phyloP scores from a whole-genome alignment of 2,113 vertebrate genomes.

The Engystomops pustulosus region DNA sequence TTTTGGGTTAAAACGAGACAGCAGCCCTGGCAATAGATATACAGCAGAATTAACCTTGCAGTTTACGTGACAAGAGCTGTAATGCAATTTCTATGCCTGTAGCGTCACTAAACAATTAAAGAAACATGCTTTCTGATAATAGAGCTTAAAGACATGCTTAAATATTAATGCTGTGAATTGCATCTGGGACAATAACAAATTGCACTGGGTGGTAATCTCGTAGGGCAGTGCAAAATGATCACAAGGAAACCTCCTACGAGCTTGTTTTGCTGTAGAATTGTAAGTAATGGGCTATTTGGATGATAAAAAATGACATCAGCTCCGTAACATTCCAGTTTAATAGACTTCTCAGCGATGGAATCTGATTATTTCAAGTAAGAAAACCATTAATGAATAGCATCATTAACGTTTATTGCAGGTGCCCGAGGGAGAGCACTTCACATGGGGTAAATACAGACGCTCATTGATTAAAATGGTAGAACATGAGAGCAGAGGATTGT shows the following conservation, averaged over 20 bases:
- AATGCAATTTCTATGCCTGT: constrained; percentile 1
- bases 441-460: constrained; percentile 17
- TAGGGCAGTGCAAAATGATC: not conserved
- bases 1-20: too few species aligned
- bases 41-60: too few species aligned
- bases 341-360: constrained; percentile 25
- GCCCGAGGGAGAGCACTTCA: constrained; percentile 7
- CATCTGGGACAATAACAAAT: constrained; percentile 43
- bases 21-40: too few species aligned
- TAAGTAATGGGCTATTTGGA: constrained; percentile 42
- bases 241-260: not conserved
- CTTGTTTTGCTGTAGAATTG: not conserved
- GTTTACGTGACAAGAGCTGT: not conserved
- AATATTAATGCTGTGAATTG: constrained; percentile 50
- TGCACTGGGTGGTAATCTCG: constrained; percentile 9
- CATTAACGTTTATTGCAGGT: constrained; percentile 42
- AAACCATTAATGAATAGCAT: constrained; percentile 45
- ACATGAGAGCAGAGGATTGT: not conserved
- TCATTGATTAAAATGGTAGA: constrained; percentile 21
- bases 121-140: constrained; percentile 48
- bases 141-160: constrained; percentile 39
- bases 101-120: constrained; percentile 39
- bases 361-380: constrained; percentile 47
- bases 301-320: constrained; percentile 49
- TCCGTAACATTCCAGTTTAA: constrained; percentile 2